Percentiles rank a stretch among this genome's conserved stretches.
Evolutionary conservation across 2,113 vertebrate genomes (phyloP).

Genomic region (Panthera uncia): DNA sequence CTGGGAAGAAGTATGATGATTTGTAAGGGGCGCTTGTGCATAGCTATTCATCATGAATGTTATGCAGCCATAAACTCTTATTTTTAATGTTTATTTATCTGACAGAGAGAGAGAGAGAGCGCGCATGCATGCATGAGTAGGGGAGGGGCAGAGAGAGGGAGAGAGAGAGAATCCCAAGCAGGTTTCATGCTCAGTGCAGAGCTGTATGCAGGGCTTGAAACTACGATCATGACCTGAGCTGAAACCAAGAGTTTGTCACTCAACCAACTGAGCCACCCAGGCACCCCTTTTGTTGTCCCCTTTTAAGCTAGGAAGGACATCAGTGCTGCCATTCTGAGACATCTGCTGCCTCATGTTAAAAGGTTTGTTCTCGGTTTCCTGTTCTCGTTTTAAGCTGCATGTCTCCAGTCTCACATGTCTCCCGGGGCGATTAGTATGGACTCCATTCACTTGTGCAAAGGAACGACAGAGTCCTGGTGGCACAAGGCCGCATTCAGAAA

Average conservation of each 20-base stretch:
- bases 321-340: no score
- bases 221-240: no score
- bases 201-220: no score
- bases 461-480: neutral
- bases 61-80: neutral
- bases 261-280: no score
- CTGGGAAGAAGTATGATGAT: neutral
- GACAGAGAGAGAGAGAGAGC: no score
- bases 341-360: neutral
- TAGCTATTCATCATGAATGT: neutral
- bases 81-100: neutral
- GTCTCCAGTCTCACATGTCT: neutral
- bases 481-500: neutral
- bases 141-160: no score
- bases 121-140: no score
- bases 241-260: no score
- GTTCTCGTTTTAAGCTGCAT: neutral
- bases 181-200: no score
- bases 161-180: no score
- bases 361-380: neutral
- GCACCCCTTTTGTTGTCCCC: neutral
- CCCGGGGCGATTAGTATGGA: neutral
- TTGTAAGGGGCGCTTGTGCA: neutral
- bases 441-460: neutral
- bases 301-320: neutral